Evolutionary conservation across 2,888 invertebrate species (phyloP).

Genomic region (Scaptomyza parva): DNA sequence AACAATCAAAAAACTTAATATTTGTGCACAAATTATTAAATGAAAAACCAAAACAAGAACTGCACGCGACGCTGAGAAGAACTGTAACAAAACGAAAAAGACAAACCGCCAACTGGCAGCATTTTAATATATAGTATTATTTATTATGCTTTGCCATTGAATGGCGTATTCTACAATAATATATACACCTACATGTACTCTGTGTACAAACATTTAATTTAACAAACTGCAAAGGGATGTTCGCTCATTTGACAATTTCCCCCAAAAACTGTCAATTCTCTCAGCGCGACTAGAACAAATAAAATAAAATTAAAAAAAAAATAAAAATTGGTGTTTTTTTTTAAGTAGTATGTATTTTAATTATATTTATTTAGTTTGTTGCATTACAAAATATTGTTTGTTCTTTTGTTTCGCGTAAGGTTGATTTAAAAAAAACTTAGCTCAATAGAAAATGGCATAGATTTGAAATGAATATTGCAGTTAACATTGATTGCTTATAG

Average conservation of each 20-base stretch:
- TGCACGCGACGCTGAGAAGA: slow-evolving; percentile 44
- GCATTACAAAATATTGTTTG: slow-evolving; percentile 45
- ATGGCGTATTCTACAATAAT: slow-evolving; percentile 25
- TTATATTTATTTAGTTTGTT: slow-evolving; percentile 67
- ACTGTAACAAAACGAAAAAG: slow-evolving; percentile 53
- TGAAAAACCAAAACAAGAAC: slow-evolving; percentile 56
- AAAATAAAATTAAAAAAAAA: too few species aligned
- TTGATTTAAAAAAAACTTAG: slow-evolving; percentile 46
- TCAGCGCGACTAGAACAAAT: neutral
- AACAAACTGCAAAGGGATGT: slow-evolving; percentile 29
- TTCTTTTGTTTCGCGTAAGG: slow-evolving; percentile 5
- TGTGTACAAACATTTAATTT: slow-evolving; percentile 7
- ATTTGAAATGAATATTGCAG: slow-evolving; percentile 77
- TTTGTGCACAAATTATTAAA: slow-evolving; percentile 29
- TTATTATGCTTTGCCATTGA: slow-evolving; percentile 54
- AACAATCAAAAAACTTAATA: slow-evolving; percentile 12
- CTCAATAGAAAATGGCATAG: slow-evolving; percentile 57
- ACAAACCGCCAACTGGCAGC: slow-evolving; percentile 54
- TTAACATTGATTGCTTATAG: slow-evolving; percentile 68
- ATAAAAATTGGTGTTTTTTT: slow-evolving; percentile 21
- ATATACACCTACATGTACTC: slow-evolving; percentile 3
- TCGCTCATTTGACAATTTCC: slow-evolving; percentile 26
- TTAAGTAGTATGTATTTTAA: slow-evolving; percentile 71
- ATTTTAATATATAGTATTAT: slow-evolving; percentile 51
- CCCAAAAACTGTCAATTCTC: slow-evolving; percentile 6